Conservation (phyloP, 2,888 invertebrate species). For the Phorcus lineatus region DNA sequence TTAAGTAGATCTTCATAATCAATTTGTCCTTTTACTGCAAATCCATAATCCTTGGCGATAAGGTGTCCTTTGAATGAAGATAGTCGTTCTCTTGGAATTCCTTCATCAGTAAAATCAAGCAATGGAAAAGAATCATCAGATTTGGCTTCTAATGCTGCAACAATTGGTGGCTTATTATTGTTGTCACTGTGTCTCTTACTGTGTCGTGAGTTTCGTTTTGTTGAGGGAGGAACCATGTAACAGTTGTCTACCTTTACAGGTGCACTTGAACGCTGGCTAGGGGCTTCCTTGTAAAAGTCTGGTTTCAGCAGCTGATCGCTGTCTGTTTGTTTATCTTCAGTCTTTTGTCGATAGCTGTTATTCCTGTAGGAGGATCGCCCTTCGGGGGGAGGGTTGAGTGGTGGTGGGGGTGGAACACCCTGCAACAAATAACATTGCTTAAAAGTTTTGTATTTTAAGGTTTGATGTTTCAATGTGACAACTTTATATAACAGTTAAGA, state of each 20-base stretch:
- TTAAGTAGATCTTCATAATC: background rate
- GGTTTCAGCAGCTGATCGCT: background rate
- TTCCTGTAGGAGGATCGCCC: background rate
- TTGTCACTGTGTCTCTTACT: background rate
- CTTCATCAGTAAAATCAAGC: background rate
- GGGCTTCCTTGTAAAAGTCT: background rate
- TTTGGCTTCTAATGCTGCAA: background rate
- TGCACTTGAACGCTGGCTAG: background rate
- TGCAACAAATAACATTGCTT: too few species aligned
- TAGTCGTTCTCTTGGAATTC: background rate
- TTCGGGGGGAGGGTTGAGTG: background rate
- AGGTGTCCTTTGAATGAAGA: constrained; percentile 1
- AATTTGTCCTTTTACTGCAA: background rate
- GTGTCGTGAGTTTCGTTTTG: background rate
- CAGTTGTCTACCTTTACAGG: background rate
- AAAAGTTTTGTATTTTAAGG: too few species aligned
- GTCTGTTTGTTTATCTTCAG: background rate
- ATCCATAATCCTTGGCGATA: background rate
- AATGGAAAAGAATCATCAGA: background rate
- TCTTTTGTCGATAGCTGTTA: background rate
- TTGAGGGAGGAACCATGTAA: background rate
- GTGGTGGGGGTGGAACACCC: too few species aligned
- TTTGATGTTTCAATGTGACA: too few species aligned
- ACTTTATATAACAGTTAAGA: too few species aligned
- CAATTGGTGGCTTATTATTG: background rate